Base-by-base conservation (phyloP, 1,140 invertebrate species). In the Eubasilissa regina region DNA sequence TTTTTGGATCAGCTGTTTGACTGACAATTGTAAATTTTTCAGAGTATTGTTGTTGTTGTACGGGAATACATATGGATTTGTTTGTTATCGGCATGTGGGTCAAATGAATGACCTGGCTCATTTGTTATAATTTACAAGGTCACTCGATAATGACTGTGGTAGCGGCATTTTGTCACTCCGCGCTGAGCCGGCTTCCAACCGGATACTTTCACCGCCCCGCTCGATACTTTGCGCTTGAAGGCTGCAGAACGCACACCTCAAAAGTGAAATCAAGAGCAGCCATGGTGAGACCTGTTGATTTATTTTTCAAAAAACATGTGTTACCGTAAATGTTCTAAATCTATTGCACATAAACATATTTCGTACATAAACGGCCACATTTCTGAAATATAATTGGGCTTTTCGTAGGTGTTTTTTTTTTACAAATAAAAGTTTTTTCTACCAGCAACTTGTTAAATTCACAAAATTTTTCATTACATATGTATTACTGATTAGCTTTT, bases 221-320 rank as follows among this genome's bases (percentile, higher is more conserved):
- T 56, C 70, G 56, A 56, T 56, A 74, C 53, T 56, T 74, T 35
- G 51, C 25, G 19, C 17, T 17, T 21, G 70, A 47, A 56, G 70
- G 51, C 47, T 56, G 70, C 56, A 35, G 60, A 55, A 53, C 75
- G 15, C 21, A 66, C 15, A 47, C 60, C 4, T n/a, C 47, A 11
- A 77, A 77, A 68, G 75, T n/a, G 47, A 77, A 77, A 64, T 55
- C 62, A 51, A 64, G 75, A 77, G 75, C 75, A 55, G 68, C n/a
- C 21, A 77, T 77, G 75, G 75, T 77, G 66, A 77, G 75, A 77
- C 75, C 75, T 77, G 75, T 77, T 77, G 75, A 77, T 53, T 44
- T 10, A n/a, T 72, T 19, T 21, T 70, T 70, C 3, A 12, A 47
- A 51, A 56, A 56, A 15, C 15, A 45, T 56, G 19, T 17, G 10